phyloP scores from a whole-genome alignment of 2,888 invertebrate genomes.

The Cerceris rybyensis region DNA sequence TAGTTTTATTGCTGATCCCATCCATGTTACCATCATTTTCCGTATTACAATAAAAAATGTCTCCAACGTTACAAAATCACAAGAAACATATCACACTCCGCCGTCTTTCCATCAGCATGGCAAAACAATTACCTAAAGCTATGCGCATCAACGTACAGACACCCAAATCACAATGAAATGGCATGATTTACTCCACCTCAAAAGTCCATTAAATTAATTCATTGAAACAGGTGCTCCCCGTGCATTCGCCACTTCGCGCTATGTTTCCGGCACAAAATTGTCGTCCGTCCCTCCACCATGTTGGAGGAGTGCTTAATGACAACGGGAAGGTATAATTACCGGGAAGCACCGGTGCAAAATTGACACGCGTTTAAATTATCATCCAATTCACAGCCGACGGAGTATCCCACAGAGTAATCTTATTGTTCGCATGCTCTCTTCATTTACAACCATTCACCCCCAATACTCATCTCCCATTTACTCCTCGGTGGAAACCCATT shows the following conservation, averaged over 20 bases:
- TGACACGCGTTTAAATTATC: constrained; percentile 68
- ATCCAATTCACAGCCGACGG: constrained; percentile 38
- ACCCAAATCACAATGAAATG: constrained; percentile 54
- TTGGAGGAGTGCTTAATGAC: constrained; percentile 44
- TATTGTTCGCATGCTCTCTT: constrained; percentile 60
- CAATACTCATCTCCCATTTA: constrained; percentile 12
- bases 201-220: constrained; percentile 56
- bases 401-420: constrained; percentile 58
- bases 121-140: background rate
- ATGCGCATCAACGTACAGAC: constrained; percentile 10
- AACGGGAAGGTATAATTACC: constrained; percentile 61
- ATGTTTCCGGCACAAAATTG: constrained; percentile 55
- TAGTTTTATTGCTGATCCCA: no score
- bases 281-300: constrained; percentile 32
- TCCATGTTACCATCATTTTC: background rate
- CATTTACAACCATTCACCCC: constrained; percentile 32
- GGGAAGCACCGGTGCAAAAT: constrained; percentile 55
- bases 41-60: background rate
- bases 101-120: background rate
- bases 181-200: constrained; percentile 41
- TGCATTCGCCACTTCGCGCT: constrained; percentile 15
- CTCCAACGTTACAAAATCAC: no score
- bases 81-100: background rate
- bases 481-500: constrained; percentile 22
- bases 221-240: constrained; percentile 33